phyloP scores from a whole-genome alignment of 2,113 vertebrate species.

The Procavia capensis region DNA sequence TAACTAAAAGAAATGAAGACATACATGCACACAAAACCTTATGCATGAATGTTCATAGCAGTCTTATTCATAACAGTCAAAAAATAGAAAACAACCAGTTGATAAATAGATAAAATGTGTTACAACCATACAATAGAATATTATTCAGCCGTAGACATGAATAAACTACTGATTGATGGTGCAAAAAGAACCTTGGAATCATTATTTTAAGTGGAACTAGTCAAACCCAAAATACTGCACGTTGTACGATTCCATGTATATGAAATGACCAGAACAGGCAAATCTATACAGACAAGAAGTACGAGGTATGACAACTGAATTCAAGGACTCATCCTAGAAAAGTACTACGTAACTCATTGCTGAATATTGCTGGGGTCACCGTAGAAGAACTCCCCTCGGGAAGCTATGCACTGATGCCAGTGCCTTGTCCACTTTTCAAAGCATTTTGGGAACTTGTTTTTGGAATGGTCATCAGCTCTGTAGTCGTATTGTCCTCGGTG shows the following conservation, averaged over 20 bases:
- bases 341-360: too few species aligned
- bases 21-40: neutral
- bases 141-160: neutral
- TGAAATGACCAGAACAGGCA: neutral
- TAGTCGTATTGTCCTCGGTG: too few species aligned
- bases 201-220: neutral
- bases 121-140: neutral
- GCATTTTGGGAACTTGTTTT: too few species aligned
- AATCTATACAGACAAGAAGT: neutral
- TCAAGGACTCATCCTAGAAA: too few species aligned
- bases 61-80: neutral
- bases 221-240: neutral
- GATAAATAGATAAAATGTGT: neutral
- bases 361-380: too few species aligned
- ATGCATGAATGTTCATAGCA: neutral
- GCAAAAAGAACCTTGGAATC: neutral
- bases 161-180: neutral
- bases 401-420: too few species aligned
- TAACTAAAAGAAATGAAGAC: neutral
- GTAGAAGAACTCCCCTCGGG: too few species aligned
- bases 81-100: neutral
- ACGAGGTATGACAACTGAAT: too few species aligned
- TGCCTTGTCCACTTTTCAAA: too few species aligned
- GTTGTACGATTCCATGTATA: neutral
- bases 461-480: too few species aligned